Conservation (phyloP, 1,140 invertebrate genomes). For the Pteromalus puparum region DNA sequence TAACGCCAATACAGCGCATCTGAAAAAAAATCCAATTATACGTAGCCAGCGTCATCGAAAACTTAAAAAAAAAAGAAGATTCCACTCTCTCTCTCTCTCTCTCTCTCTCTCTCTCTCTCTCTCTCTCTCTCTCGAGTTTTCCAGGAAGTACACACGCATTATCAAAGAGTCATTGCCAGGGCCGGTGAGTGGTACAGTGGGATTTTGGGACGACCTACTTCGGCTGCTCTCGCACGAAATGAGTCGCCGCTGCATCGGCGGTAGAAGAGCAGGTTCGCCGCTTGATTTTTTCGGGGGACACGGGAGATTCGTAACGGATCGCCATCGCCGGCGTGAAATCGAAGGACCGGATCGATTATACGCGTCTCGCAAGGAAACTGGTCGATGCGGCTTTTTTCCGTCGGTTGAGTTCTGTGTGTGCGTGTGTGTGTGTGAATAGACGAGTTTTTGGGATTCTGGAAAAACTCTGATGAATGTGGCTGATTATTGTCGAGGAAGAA, state of each 20-base stretch:
- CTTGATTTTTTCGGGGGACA: neutral
- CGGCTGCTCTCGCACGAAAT: neutral
- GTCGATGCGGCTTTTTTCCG: neutral
- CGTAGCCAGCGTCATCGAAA: neutral
- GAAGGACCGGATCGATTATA: neutral
- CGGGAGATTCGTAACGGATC: constrained; percentile 8
- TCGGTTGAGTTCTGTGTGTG: no score
- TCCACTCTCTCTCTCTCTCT: neutral
- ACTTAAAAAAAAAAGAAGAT: neutral
- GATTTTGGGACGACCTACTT: constrained; percentile 59
- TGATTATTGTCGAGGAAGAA: neutral
- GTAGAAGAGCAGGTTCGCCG: neutral
- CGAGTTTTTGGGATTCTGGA: no score
- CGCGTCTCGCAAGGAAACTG: neutral
- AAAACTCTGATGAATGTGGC: no score
- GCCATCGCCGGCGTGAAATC: neutral
- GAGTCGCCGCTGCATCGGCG: neutral
- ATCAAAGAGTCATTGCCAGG: constrained; percentile 29
- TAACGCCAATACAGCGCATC: neutral
- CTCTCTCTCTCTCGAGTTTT: neutral
- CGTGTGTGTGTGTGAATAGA: no score
- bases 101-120: neutral
- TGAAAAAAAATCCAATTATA: neutral
- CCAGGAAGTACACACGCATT: neutral
- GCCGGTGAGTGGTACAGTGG: constrained; percentile 51